Percentiles rank a stretch among this genome's conserved stretches.
Evolutionary conservation across 2,888 invertebrate genomes (phyloP).

Genomic region (Caenorhabditis sp.): DNA sequence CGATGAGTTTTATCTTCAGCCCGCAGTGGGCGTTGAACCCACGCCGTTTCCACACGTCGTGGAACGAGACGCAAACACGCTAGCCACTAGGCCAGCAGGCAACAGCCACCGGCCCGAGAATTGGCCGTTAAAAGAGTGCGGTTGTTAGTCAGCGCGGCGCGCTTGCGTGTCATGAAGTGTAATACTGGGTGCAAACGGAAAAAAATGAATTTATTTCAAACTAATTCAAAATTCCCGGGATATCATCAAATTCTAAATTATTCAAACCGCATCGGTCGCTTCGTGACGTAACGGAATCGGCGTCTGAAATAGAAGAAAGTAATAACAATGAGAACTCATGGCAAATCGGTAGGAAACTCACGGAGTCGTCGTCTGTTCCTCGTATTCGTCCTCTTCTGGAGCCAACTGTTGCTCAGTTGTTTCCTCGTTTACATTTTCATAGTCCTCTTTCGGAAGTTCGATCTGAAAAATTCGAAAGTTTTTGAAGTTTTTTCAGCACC

Average conservation of each 20-base stretch:
- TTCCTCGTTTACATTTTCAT: slow-evolving; percentile 35
- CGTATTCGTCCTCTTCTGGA: slow-evolving; percentile 56
- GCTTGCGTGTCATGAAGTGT: not conserved
- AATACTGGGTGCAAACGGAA: too few species aligned
- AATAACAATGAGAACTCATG: not conserved
- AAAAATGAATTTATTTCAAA: slow-evolving; percentile 17
- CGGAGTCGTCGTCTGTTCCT: slow-evolving; percentile 52
- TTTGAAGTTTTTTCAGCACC: too few species aligned
- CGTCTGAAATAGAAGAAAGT: slow-evolving; percentile 44
- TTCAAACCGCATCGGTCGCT: slow-evolving; percentile 67
- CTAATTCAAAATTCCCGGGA: slow-evolving; percentile 6
- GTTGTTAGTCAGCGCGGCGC: not conserved
- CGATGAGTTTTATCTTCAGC: slow-evolving; percentile 53
- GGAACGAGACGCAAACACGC: slow-evolving; percentile 11
- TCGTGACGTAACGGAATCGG: slow-evolving; percentile 74
- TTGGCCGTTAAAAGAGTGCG: slow-evolving; percentile 2
- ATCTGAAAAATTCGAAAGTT: too few species aligned
- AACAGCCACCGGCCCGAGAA: slow-evolving; percentile 6
- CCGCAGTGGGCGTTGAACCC: slow-evolving; percentile 58
- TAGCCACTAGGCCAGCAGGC: slow-evolving; percentile 50
- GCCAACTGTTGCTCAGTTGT: slow-evolving; percentile 17
- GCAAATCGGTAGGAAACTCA: slow-evolving; percentile 18
- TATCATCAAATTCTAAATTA: too few species aligned
- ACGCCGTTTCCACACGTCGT: not conserved
- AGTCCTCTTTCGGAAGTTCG: slow-evolving; percentile 58